Percentiles rank a stretch among this genome's conserved stretches.
phyloP scores from a whole-genome alignment of 35 echinoderm and acorn worm species.

The Lytechinus variegatus region DNA sequence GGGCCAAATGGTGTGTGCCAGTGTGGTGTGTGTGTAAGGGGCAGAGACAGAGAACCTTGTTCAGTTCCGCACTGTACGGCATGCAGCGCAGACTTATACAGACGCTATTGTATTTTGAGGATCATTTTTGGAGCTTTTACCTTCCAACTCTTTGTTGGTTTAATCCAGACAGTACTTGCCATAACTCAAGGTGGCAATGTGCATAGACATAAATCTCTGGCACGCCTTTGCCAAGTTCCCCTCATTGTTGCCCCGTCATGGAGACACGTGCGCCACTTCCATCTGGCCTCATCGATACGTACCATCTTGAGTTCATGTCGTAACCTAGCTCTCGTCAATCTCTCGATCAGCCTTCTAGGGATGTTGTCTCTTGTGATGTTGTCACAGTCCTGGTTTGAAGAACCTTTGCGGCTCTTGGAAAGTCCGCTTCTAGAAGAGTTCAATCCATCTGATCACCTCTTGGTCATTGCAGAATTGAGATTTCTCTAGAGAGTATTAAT shows the following conservation, averaged over 20 bases:
- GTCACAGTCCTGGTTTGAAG: slow-evolving; percentile 48
- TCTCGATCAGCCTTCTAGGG: slow-evolving; percentile 36
- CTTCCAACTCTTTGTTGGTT: slow-evolving; percentile 42
- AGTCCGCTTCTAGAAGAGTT: slow-evolving; percentile 69
- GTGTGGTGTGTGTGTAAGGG: slow-evolving; percentile 69
- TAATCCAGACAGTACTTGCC: slow-evolving; percentile 46
- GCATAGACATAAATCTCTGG: background rate
- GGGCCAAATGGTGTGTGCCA: slow-evolving; percentile 74
- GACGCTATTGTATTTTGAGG: slow-evolving; percentile 34
- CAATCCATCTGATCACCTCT: slow-evolving; percentile 79
- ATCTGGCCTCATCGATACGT: background rate
- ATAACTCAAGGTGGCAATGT: background rate
- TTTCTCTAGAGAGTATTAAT: background rate
- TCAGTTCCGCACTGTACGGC: slow-evolving; percentile 58
- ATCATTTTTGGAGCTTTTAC: slow-evolving; percentile 17
- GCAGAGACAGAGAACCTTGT: slow-evolving; percentile 55
- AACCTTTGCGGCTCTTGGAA: slow-evolving; percentile 49
- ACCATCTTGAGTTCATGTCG: slow-evolving; percentile 18
- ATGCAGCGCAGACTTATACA: slow-evolving; percentile 55
- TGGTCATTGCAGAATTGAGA: slow-evolving; percentile 52
- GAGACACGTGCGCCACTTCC: slow-evolving; percentile 33
- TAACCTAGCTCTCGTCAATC: slow-evolving; percentile 48
- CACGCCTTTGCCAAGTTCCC: slow-evolving; percentile 23
- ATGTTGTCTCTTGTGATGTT: slow-evolving; percentile 40
- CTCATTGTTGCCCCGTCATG: background rate